phyloP scores from a whole-genome alignment of 2,113 vertebrate species.

The Petrocephalus microphthalmus region DNA sequence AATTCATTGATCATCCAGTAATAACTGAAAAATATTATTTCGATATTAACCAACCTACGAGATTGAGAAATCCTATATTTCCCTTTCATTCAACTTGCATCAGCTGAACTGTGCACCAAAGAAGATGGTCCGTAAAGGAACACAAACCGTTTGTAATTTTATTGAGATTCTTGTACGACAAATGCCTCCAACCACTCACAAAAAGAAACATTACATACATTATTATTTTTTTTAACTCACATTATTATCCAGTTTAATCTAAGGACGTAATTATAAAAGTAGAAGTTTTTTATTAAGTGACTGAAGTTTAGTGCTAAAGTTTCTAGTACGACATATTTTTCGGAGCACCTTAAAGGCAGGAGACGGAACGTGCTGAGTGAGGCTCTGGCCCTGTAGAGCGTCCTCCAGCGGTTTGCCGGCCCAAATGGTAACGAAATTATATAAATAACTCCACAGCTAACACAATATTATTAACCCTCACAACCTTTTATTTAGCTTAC shows the following conservation, averaged over 20 bases:
- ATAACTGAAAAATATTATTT: neutral
- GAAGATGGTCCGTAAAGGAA: constrained; percentile 33
- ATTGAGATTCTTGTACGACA: neutral
- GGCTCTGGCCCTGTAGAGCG: neutral
- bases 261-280: neutral
- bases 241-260: neutral
- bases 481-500: neutral
- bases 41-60: constrained; percentile 32
- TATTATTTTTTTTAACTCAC: neutral
- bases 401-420: neutral
- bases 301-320: neutral
- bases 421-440: neutral
- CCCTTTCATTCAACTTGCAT: constrained; percentile 56
- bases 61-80: constrained; percentile 4
- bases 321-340: constrained; percentile 11
- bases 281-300: neutral
- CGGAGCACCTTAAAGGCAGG: neutral
- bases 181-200: neutral
- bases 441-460: neutral
- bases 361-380: neutral
- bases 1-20: neutral
- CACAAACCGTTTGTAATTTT: neutral
- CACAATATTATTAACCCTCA: neutral
- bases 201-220: neutral
- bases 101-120: constrained; percentile 38